Percentiles rank a stretch among this genome's conserved stretches.
phyloP scores from a whole-genome alignment of 2,113 vertebrate genomes.

The Solea solea region DNA sequence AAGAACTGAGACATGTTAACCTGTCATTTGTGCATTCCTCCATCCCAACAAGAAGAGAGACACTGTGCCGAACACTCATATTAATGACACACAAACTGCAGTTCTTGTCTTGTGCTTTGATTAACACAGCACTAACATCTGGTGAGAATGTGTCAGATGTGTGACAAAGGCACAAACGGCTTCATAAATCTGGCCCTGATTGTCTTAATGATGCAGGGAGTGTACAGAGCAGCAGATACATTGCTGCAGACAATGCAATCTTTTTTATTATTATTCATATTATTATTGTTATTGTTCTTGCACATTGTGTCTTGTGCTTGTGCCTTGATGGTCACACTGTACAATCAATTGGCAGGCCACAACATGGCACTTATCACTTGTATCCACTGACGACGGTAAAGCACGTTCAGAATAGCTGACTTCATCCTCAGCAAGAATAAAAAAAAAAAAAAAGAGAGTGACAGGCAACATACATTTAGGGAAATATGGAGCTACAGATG shows the following conservation, averaged over 20 bases:
- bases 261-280: too few relatives aligned
- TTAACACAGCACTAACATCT: background rate
- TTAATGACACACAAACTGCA: background rate
- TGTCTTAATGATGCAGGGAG: conserved; percentile 2
- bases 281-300: conserved; percentile 5
- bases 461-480: background rate
- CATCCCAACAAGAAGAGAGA: background rate
- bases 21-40: too few relatives aligned
- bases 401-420: background rate
- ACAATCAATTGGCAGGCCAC: background rate
- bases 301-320: conserved; percentile 1
- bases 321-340: background rate
- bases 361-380: background rate
- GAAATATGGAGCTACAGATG: background rate
- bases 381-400: background rate
- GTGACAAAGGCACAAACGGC: background rate
- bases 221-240: background rate
- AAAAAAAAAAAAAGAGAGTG: background rate
- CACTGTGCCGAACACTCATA: background rate
- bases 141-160: background rate
- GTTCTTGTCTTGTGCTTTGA: background rate
- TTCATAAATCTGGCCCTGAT: conserved; percentile 14
- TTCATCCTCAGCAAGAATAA: background rate
- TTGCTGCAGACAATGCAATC: background rate
- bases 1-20: too few relatives aligned